Base-by-base conservation (phyloP, 2,797 vertebrate genomes). In the Danio albolineatus region DNA sequence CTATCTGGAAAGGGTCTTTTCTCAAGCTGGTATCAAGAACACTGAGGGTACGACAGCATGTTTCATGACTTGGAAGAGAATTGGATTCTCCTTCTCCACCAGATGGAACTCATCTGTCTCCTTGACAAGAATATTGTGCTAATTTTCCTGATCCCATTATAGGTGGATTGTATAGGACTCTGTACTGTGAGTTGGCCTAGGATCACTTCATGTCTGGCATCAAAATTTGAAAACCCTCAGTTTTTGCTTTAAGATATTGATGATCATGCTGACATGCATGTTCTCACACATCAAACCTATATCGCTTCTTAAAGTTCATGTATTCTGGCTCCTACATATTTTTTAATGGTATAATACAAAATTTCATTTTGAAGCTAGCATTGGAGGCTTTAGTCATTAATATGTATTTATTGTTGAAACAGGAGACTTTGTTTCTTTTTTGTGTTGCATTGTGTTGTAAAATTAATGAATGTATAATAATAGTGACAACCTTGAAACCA, bases 101-200 rank as follows among this genome's bases (percentile, higher is more conserved):
- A 82, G 76, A 79, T 82, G 53, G 72, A 73, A 77, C 77, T 77
- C 77, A 82, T 85, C 69, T 69, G 77, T 70, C 78, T 82, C 56
- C 8, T 46, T 79, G 67, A 65, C 54, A 80, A 72, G 17, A 74
- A 77, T 77, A 75, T 57, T 65, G 64, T 62, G 77, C 46, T 76
- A 8, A 57, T 70, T 76, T 79, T 56, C 77, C 48, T 65, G 77
- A 83, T 76, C 49, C 72, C 46, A 36, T 83, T 73, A 43, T 51
- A 19, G 48, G 61, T 36, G 73, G 16, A 19, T 53, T 77, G 54
- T 75, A 65, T 48, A 69, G 28, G 36, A 44, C 28, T 57, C 49
- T 59, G 78, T 39, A 41, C 66, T 44, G 51, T 64, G 60, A 73
- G n/a, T 39, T 61, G 10, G 36, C 79, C 72, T 81, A 56, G 57